Conservation (phyloP, 2,797 vertebrate genomes). For the Hoplostethus atlanticus region DNA sequence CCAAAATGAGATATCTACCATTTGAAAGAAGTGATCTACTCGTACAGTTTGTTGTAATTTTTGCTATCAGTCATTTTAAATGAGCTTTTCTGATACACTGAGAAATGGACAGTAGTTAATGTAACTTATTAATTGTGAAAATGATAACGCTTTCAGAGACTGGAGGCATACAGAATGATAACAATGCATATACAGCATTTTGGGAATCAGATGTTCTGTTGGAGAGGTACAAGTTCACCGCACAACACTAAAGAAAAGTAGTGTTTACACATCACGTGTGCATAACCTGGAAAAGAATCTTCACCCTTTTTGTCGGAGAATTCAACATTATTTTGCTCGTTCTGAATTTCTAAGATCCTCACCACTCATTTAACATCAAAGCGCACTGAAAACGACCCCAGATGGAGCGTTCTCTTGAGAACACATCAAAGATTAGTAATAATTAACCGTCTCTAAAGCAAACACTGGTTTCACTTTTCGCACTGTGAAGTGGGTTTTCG, state of each 20-base stretch:
- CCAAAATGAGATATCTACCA: too few species aligned
- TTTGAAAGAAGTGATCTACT: too few species aligned
- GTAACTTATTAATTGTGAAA: too few species aligned
- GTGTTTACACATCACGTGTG: not conserved
- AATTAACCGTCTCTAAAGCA: slow-evolving; percentile 61
- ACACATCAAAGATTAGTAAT: slow-evolving; percentile 62
- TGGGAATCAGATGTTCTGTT: too few species aligned
- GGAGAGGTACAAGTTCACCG: not conserved
- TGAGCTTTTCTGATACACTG: too few species aligned
- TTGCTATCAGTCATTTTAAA: too few species aligned
- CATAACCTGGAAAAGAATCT: not conserved
- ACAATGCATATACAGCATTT: not conserved
- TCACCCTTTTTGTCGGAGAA: slow-evolving; percentile 27
- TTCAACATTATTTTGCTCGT: slow-evolving; percentile 26
- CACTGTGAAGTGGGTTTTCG: slow-evolving; percentile 35
- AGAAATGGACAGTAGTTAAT: too few species aligned
- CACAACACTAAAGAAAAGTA: not conserved
- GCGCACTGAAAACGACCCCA: slow-evolving; percentile 46
- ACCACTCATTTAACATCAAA: slow-evolving; percentile 56
- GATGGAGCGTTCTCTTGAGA: slow-evolving; percentile 33
- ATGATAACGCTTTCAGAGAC: too few species aligned
- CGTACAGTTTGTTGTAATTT: too few species aligned
- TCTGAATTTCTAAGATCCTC: slow-evolving; percentile 39
- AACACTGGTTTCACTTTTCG: slow-evolving; percentile 35
- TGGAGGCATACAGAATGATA: too few species aligned